Evolutionary conservation across 1,140 invertebrate species (phyloP).

Genomic region (Drosophila kikkawai): DNA sequence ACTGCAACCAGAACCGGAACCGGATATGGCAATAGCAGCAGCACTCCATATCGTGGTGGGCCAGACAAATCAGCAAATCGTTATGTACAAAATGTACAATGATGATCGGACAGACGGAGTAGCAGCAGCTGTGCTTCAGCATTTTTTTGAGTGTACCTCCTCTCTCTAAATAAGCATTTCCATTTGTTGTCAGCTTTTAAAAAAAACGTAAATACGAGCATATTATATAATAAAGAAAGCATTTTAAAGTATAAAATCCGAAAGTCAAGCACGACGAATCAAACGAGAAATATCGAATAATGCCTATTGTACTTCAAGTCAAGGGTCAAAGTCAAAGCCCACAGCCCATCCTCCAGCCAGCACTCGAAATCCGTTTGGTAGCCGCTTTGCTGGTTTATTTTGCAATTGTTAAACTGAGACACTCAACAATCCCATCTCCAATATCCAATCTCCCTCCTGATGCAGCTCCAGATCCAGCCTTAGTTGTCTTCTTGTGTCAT

Average conservation of each 20-base stretch:
- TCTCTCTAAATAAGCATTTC: constrained; percentile 75
- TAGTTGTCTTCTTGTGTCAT: constrained; percentile 38
- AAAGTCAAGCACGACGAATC: constrained; percentile 24
- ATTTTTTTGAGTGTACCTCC: constrained; percentile 79
- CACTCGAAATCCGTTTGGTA: constrained; percentile 10
- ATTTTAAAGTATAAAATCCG: constrained; percentile 61
- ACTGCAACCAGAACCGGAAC: constrained; percentile 6
- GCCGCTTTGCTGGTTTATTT: constrained; percentile 66
- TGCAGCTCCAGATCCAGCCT: constrained; percentile 14
- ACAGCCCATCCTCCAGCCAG: constrained; percentile 17
- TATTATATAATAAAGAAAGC: constrained; percentile 61
- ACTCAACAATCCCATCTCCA: constrained; percentile 29
- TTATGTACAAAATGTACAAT: constrained; percentile 52
- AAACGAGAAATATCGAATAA: constrained; percentile 29
- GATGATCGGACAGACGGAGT: constrained; percentile 25
- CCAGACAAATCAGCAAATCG: constrained; percentile 69
- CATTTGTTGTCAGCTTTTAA: constrained; percentile 82
- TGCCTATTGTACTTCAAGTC: constrained; percentile 27
- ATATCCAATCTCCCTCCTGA: neutral
- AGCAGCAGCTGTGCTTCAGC: constrained; percentile 41
- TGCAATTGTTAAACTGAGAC: constrained; percentile 77
- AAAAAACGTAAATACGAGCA: constrained; percentile 71
- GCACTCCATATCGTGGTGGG: constrained; percentile 26
- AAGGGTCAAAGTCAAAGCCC: constrained; percentile 33
- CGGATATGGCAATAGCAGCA: constrained; percentile 29